phyloP scores from a whole-genome alignment of 2,797 vertebrate species.

The Mallotus villosus region DNA sequence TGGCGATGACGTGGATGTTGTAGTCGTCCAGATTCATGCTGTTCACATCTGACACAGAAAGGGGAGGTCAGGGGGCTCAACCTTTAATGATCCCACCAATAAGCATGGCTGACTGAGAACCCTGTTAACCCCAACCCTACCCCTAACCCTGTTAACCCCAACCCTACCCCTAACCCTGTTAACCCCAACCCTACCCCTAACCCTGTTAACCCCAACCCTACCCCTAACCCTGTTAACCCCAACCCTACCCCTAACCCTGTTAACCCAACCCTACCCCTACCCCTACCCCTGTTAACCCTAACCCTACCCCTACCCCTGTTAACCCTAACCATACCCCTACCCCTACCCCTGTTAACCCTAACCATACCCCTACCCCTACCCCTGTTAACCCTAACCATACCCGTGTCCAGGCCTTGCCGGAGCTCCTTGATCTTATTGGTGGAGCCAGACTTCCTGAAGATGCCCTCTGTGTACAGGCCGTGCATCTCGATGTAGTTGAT shows the following conservation, averaged over 20 bases:
- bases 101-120: not conserved
- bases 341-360: not conserved
- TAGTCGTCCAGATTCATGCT: conserved; percentile 91
- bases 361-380: too few relatives aligned
- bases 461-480: conserved; percentile 93
- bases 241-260: conserved; percentile 65
- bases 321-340: too few relatives aligned
- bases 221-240: too few relatives aligned
- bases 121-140: not conserved
- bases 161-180: too few relatives aligned
- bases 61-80: not conserved
- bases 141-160: not conserved
- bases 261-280: conserved; percentile 66
- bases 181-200: too few relatives aligned
- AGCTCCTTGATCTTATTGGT: conserved; percentile 97
- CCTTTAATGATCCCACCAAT: not conserved
- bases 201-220: too few relatives aligned
- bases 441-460: conserved; percentile 95
- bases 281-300: not conserved
- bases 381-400: conserved; percentile 55
- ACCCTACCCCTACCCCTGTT: not conserved
- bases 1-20: conserved; percentile 97
- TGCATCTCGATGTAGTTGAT: conserved; percentile 99
- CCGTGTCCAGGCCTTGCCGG: conserved; percentile 88
- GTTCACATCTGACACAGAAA: conserved; percentile 78